These are phyloP conservation scores for Spongilla lacustris DNA, from an alignment of 37 sponge, comb jelly and placozoan genomes.

Conservation along the genomic window DNA sequence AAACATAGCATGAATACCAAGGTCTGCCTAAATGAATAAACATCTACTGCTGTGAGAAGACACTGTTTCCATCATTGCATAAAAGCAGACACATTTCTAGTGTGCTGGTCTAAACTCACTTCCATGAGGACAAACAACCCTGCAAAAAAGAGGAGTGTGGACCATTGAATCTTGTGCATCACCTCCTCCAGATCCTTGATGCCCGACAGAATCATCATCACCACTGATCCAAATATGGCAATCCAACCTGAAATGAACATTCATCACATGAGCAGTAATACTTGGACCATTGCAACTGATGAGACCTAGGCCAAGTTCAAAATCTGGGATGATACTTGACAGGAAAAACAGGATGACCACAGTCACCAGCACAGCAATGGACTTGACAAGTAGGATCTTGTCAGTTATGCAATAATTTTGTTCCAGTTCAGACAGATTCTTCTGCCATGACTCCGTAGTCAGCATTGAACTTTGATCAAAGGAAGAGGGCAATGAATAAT, in stretches of 20 bases:
- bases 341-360: constrained; percentile 91
- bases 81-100: too few species aligned
- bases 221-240: constrained; percentile 84
- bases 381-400: constrained; percentile 75
- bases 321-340: constrained; percentile 49
- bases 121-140: constrained; percentile 94
- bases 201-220: constrained; percentile 75
- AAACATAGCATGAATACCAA: neutral
- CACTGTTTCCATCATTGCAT: too few species aligned
- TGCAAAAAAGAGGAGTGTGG: constrained; percentile 96
- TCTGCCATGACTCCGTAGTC: too few species aligned
- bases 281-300: too few species aligned
- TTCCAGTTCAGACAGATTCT: constrained; percentile 75
- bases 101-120: constrained; percentile 24
- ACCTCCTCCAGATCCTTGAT: constrained; percentile 85
- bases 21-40: too few species aligned
- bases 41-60: too few species aligned
- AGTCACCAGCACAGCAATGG: constrained; percentile 67
- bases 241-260: constrained; percentile 76
- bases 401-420: constrained; percentile 88
- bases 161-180: constrained; percentile 97
- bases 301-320: constrained; percentile 76
- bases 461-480: too few species aligned
- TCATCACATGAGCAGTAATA: too few species aligned
- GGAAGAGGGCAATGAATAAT: too few species aligned